Evolutionary conservation across 2,888 invertebrate species (phyloP).

Genomic region (Pristionchus mayeri): DNA sequence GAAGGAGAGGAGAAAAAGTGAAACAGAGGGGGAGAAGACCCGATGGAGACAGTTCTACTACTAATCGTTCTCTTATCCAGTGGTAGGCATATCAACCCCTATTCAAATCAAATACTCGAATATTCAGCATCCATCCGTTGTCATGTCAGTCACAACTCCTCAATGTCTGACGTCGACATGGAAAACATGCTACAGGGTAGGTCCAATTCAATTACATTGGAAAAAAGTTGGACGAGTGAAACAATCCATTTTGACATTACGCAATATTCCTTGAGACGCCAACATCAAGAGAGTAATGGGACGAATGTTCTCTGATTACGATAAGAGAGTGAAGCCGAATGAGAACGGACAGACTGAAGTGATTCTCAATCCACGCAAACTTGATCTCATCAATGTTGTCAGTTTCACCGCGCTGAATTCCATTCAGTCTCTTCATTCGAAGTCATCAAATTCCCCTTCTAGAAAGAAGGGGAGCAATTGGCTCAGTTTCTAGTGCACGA

Average conservation of each 20-base stretch:
- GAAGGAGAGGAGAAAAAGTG: not conserved
- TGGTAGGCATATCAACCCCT: not conserved
- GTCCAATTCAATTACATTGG: not conserved
- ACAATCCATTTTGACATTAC: not conserved
- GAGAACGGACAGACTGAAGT: not conserved
- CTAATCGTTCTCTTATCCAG: not conserved
- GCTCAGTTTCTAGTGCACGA: conserved; percentile 13
- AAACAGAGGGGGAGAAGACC: not conserved
- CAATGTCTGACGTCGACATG: not conserved
- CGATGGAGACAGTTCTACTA: not conserved
- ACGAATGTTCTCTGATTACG: conserved; percentile 11
- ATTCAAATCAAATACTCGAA: not conserved
- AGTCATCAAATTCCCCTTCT: not conserved
- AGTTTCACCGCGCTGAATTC: not conserved
- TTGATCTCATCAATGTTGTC: conserved; percentile 33
- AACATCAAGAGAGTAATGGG: not conserved
- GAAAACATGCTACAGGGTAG: not conserved
- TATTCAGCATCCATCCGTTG: not conserved
- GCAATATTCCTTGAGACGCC: not conserved
- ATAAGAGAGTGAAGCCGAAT: conserved; percentile 2
- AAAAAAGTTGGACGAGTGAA: too few relatives aligned
- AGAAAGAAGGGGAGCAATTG: conserved; percentile 5
- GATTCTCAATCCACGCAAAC: conserved; percentile 8
- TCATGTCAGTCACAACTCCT: not conserved
- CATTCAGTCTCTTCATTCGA: not conserved